Evolutionary conservation across 1,140 invertebrate species (phyloP), one percentile per base, ranked within the genome.

Genomic region (Rhynchophorus ferrugineus): DNA sequence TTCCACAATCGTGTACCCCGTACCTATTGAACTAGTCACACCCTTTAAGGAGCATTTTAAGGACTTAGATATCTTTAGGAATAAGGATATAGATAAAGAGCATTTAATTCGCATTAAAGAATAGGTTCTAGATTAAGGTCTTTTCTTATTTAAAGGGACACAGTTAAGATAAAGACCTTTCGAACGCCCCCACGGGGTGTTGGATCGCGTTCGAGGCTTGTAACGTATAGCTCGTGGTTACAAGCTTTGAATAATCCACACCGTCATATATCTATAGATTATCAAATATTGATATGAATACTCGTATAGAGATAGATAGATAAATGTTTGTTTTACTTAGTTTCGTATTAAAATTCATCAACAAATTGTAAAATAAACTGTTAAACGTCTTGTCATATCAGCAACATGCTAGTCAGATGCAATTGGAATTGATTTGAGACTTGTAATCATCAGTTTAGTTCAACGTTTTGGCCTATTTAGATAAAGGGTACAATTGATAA

Each of bases 1-100:
- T 71, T 96, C 94, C 2, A 98, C 95, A 2, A 97, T 98, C 63
- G 88, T 98, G 52, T 98, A 97, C 73, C 95, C 94, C 17, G 74
- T 97, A 58, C 93, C 93, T 18, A 88, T 96, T 64, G 91, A 96
- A 66, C 78, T 95, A 63, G 66, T 95, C 45, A 82, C 81, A n/a
- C 44, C 44, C 19, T 55, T 49, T 50, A 48, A 34, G 29, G 21
- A 52, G n/a, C 16, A 52, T 16, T 38, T 43, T 49, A 39, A 50
- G 38, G 35, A 35, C 14, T 35, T 50, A 18, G 24, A 50, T 34
- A 16, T 49, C 8, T 41, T 49, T 38, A 49, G 37, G 8, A 16
- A 37, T 48, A 48, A 39, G 9, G 20, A 18, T 50, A 50, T 34
- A 33, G 37, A 49, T 2, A 49, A 41, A 29, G 46, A 39, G 22